Base-by-base conservation (phyloP, 2,113 vertebrate genomes). In the Phalacrocorax carbo region DNA sequence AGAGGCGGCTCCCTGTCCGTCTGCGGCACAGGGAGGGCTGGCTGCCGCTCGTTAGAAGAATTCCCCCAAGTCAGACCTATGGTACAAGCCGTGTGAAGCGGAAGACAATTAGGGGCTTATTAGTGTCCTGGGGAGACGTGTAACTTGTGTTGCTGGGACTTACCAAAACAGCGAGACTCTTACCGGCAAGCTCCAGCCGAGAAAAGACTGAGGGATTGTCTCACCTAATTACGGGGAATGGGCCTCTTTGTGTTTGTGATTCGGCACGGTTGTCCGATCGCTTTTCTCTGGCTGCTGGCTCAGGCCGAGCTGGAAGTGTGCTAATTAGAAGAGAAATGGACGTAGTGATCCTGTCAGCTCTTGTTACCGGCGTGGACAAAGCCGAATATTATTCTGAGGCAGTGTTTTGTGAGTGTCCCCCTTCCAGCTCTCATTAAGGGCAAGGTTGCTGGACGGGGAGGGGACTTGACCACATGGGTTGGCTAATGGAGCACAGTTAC, bases 311-410 rank as follows among this genome's bases (percentile, higher is more conserved):
- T 98, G 98, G 98, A 99, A 99, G 99, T 99, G 99, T 99, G 99
- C 99, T 99, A 99, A 99, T 99, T 99, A 99, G 98, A 99, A 99
- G 98, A 99, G 98, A 99, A 99, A 99, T 98, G 98, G 99, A 98
- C 98, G 98, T 98, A 99, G 99, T 99, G 99, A 99, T 99, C 98
- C 99, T 99, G 99, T 99, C 99, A 99, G 98, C 98, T 98, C 98
- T 98, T 30, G 98, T 99, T 99, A 99, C 98, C 97, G 97, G 97
- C 95, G 83, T 85, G 94, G 98, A 99, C 99, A 99, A 99, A 99
- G 99, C 98, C 44, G 97, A 99, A 99, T 99, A 99, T 99, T 99
- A 99, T 99, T 99, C 99, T 99, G 99, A 98, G 96, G 98, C 99
- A 99, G 97, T 99, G 99, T 99, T 99, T 99, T 99, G 99, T 99